Conservation (phyloP, 2,797 vertebrate species). For the Amphiprion clarkii region DNA sequence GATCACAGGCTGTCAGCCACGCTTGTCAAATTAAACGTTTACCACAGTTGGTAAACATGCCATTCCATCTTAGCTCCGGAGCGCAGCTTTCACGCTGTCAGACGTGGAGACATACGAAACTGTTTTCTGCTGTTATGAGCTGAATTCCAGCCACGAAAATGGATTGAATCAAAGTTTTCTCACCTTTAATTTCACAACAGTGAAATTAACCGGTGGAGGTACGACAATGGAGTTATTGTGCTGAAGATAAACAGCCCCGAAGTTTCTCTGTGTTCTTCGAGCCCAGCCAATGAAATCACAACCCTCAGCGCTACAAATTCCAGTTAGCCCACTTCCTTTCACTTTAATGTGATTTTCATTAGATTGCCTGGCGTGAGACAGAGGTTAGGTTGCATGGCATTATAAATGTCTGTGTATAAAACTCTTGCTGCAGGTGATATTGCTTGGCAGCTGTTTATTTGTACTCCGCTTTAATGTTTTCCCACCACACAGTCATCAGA, state of each 20-base stretch:
- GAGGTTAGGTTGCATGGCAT: constrained; percentile 59
- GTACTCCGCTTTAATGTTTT: constrained; percentile 52
- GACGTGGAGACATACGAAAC: constrained; percentile 39
- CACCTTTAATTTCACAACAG: constrained; percentile 42
- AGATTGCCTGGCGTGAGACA: constrained; percentile 59
- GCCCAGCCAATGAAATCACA: constrained; percentile 54
- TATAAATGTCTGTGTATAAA: constrained; percentile 72
- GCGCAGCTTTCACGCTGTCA: constrained; percentile 59
- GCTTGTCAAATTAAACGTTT: constrained; percentile 72
- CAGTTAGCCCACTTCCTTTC: constrained; percentile 63
- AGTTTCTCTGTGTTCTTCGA: constrained; percentile 47
- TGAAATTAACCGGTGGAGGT: constrained; percentile 35
- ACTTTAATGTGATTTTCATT: constrained; percentile 72
- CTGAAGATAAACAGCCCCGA: constrained; percentile 26
- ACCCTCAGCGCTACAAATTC: constrained; percentile 53
- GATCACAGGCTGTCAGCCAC: constrained; percentile 65
- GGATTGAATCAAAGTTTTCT: constrained; percentile 32
- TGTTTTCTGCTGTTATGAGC: constrained; percentile 45
- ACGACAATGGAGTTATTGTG: constrained; percentile 31
- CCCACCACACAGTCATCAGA: constrained; percentile 41
- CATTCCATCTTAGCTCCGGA: constrained; percentile 64
- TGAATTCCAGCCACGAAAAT: constrained; percentile 18
- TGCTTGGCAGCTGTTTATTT: constrained; percentile 64
- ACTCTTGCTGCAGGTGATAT: constrained; percentile 63
- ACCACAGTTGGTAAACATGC: constrained; percentile 70